Evolutionary conservation across 1,140 invertebrate genomes (phyloP), one percentile per base, ranked within the genome.

Genomic region (Nephotettix cincticeps): DNA sequence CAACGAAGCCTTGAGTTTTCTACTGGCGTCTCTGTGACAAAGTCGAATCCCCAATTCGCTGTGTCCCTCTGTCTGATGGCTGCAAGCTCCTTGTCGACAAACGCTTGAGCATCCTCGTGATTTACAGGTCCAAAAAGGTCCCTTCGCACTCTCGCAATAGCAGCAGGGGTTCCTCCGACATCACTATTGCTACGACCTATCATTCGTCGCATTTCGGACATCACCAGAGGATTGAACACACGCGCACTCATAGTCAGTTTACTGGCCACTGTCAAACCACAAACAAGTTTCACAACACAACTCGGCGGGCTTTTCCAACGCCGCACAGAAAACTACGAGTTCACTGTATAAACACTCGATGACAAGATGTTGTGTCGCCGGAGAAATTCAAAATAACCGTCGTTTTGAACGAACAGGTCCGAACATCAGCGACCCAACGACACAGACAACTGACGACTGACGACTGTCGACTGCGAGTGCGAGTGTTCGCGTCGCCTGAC

Each of bases 111-210:
- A 2, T 84, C 84, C 11, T 80, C 83, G 72, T 84, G 84, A 74
- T 86, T 83, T 1, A 84, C 83, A 1, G 84, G 84, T 0, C 84
- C 84, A 72, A 86, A 86, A n/a, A 86, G 75, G 72, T 83, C 81
- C 70, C 83, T 78, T 11, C 83, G 76, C 1, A 84, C 82, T 14
- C 81, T 79, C 0, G 81, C 81, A 1, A 83, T 72, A 0, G 79
- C 80, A 13, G 79, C 81, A 29, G 58, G 43, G 13, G 29, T 28
- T 21, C 9, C 23, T 17, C 66, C 23, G 14, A 29, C 28, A 28
- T 70, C 69, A 43, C 45, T 61, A 14, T 78, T 76, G 43, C 82
- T 77, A 47, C 77, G 76, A 69, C 74, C 69, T 40, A 76, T 75
- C 65, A 80, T 68, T 29, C 81, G 78, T 65, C 80, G 79, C 72